These are phyloP conservation scores for Odontocerum albicorne DNA, from an alignment of 2,888 invertebrate species.

Conservation along the genomic window DNA sequence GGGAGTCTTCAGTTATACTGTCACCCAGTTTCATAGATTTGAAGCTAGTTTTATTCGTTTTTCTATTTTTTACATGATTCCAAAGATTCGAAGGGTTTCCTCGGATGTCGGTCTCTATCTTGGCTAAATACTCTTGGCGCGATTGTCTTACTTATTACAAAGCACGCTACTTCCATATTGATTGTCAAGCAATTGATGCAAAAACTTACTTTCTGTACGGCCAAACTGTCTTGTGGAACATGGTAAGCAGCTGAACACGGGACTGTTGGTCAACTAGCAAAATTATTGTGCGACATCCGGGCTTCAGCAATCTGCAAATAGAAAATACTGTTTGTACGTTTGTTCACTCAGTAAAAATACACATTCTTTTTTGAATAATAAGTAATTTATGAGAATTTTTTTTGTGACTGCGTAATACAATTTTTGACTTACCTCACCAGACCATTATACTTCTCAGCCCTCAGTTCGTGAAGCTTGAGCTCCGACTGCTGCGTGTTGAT, in stretches of 20 bases:
- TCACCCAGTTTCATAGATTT: too few relatives aligned
- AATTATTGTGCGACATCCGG: slow-evolving; percentile 92
- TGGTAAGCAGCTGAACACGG: slow-evolving; percentile 81
- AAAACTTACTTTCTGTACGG: slow-evolving; percentile 86
- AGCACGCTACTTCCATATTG: too few relatives aligned
- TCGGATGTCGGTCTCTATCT: too few relatives aligned
- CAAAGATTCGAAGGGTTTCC: too few relatives aligned
- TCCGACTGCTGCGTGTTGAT: slow-evolving; percentile 54
- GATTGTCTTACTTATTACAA: too few relatives aligned
- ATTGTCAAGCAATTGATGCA: slow-evolving; percentile 13
- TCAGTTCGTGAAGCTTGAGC: slow-evolving; percentile 84
- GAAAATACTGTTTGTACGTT: not conserved
- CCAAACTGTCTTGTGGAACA: slow-evolving; percentile 93
- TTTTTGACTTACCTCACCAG: slow-evolving; percentile 63
- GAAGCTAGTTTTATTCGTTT: too few relatives aligned
- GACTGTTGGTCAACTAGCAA: slow-evolving; percentile 88
- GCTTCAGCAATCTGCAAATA: slow-evolving; percentile 73
- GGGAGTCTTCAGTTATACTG: too few relatives aligned
- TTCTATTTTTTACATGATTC: too few relatives aligned
- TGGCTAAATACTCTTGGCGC: too few relatives aligned
- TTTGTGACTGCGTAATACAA: not conserved
- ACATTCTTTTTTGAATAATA: not conserved
- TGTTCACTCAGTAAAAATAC: not conserved
- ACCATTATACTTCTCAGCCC: slow-evolving; percentile 94
- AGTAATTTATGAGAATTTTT: not conserved